Base-by-base conservation (phyloP, 1,140 invertebrate species). In the Pogonomyrmex barbatus region DNA sequence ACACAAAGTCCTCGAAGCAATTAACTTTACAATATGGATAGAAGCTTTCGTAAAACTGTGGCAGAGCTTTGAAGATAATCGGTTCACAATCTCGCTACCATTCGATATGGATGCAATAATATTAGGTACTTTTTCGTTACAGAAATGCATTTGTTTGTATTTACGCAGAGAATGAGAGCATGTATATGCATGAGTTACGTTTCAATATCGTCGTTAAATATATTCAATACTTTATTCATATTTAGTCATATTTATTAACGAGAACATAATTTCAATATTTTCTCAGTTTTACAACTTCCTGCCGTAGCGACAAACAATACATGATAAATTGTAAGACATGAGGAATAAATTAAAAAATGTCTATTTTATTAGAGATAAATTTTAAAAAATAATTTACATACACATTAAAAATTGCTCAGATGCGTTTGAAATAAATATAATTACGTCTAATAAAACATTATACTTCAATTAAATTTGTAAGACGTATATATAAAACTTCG, bases 201-300 rank as follows among this genome's bases (percentile, higher is more conserved):
- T 33, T 42, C 68, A 6, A 60, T 82, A 73, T 24, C 54, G 73
- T 75, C n/a, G 42, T 83, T 58, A 50, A 83, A 70, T 30, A 30
- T 14, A 73, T 73, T 82, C 42, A 33, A 82, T 30, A n/a, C 45
- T 83, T 83, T 14, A 83, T 83, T 45, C 68, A 17, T n/a, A n/a
- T n/a, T n/a, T n/a, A 83, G 54, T 60, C 42, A 68, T 58, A 12
- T 83, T 50, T 45, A 45, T 83, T 83, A 83, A 83, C 68, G 79
- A 58, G 79, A 73, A 73, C 71, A 58, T 70, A 83, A 83, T 75
- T 75, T 45, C 79, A 36, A 73, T 83, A 75, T 83, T 73, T 42
- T 47, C 39, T 56, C 77, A 52, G 63, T 68, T 56, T 71, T 67
- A 12, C 54, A 42, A 58, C 54, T 82, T 71, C 6, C 39, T 14